phyloP scores from a whole-genome alignment of 2,888 invertebrate species.

The Seladonia tumulorum region DNA sequence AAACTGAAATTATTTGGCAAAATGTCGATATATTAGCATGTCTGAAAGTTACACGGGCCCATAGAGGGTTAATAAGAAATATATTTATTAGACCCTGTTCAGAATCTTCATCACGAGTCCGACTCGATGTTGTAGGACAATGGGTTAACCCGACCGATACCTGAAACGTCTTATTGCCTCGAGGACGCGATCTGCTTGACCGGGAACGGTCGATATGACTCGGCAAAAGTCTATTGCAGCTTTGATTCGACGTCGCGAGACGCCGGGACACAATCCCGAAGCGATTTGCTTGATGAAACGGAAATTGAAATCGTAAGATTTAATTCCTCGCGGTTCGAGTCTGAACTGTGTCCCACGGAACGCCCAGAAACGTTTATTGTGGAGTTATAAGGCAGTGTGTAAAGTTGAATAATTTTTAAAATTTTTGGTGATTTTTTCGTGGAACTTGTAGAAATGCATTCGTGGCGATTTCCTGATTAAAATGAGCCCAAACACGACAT shows the following conservation, averaged over 20 bases:
- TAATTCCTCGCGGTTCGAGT: background rate
- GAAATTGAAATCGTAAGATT: background rate
- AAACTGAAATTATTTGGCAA: too few relatives aligned
- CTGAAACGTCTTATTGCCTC: conserved; percentile 35
- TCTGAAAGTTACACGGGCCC: too few relatives aligned
- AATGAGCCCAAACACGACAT: too few relatives aligned
- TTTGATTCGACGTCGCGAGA: background rate
- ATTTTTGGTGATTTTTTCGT: background rate
- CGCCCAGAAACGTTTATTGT: background rate
- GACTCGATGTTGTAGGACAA: too few relatives aligned
- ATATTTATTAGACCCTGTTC: too few relatives aligned
- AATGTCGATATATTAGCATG: too few relatives aligned
- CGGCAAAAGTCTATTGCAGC: background rate
- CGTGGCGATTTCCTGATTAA: too few relatives aligned
- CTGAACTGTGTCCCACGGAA: background rate
- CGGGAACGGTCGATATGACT: background rate
- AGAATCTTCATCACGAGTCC: too few relatives aligned
- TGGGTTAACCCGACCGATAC: background rate
- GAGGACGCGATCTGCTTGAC: background rate
- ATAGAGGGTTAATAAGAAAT: too few relatives aligned
- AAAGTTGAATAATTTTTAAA: background rate
- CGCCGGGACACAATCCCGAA: background rate
- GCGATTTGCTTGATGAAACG: background rate
- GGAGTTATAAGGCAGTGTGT: background rate
- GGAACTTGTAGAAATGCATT: background rate